Evolutionary conservation across 1,140 invertebrate species (phyloP).

Genomic region (Holcopasites calliopsidis): DNA sequence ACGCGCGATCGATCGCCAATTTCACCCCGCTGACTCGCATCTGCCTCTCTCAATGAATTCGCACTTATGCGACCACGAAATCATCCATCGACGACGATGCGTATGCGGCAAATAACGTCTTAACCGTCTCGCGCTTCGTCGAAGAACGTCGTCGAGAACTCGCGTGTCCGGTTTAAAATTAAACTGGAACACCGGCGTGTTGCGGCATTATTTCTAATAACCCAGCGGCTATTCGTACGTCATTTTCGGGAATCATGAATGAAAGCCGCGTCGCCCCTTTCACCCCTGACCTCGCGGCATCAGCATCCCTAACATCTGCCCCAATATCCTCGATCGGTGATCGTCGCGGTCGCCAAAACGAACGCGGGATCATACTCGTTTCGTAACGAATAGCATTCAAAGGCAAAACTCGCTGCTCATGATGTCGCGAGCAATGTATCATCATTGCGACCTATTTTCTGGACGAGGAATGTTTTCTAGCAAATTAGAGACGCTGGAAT

Average conservation of each 20-base stretch:
- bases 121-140: not conserved
- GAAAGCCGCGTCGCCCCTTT: conserved; percentile 6
- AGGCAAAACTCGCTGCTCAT: not conserved
- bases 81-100: too few species aligned
- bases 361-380: conserved; percentile 11
- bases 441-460: conserved; percentile 9
- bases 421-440: not conserved
- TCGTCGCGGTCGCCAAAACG: conserved; percentile 16
- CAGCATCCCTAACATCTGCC: not conserved
- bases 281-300: too few species aligned
- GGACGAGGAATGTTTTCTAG: not conserved
- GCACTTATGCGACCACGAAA: not conserved
- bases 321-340: conserved; percentile 17
- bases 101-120: too few species aligned
- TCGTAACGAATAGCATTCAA: conserved; percentile 6
- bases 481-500: too few species aligned
- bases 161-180: not conserved
- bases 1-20: conserved; percentile 10
- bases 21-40: conserved; percentile 24
- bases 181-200: not conserved
- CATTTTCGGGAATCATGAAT: conserved; percentile 28
- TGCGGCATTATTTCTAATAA: conserved; percentile 1
- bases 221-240: not conserved
- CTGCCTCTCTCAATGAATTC: conserved; percentile 24
- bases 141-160: not conserved